Conservation (phyloP, 2,888 invertebrate genomes). For the Drosophila testacea region DNA sequence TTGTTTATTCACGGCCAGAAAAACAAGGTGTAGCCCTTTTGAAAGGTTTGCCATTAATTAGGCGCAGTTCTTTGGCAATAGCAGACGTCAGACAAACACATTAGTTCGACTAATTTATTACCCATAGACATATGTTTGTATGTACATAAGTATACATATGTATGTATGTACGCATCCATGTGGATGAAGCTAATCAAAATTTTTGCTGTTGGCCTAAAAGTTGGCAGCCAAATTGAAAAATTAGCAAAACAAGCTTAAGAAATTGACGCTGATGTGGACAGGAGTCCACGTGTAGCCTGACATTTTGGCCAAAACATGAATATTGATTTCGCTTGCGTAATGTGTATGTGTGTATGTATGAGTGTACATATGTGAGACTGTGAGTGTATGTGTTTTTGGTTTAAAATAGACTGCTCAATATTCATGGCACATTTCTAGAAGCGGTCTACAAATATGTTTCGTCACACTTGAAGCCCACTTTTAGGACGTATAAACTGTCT, state of each 20-base stretch:
- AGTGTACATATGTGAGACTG: not conserved
- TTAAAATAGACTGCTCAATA: slow-evolving; percentile 29
- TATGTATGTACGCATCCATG: not conserved
- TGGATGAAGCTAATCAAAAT: slow-evolving; percentile 43
- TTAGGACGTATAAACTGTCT: not conserved
- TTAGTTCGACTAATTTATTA: slow-evolving; percentile 77
- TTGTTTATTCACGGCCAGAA: slow-evolving; percentile 33
- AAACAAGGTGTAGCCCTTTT: slow-evolving; percentile 75
- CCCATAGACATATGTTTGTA: slow-evolving; percentile 16
- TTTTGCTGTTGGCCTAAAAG: slow-evolving; percentile 20
- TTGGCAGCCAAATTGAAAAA: slow-evolving; percentile 35
- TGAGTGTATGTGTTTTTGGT: not conserved
- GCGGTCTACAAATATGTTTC: slow-evolving; percentile 4
- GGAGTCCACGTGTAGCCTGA: slow-evolving; percentile 37
- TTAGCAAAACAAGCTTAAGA: slow-evolving; percentile 35
- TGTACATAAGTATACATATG: not conserved
- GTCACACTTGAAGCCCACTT: not conserved
- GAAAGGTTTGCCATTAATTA: slow-evolving; percentile 81
- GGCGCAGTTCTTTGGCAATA: slow-evolving; percentile 50
- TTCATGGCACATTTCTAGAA: slow-evolving; percentile 4
- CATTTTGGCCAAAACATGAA: slow-evolving; percentile 23
- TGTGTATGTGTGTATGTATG: slow-evolving; percentile 1
- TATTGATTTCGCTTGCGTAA: slow-evolving; percentile 53
- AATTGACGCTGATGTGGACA: slow-evolving; percentile 1
- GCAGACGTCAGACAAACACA: slow-evolving; percentile 69